These are phyloP conservation scores for Etheostoma nigrum DNA, from an alignment of 2,797 vertebrate species.

Conservation along the genomic window DNA sequence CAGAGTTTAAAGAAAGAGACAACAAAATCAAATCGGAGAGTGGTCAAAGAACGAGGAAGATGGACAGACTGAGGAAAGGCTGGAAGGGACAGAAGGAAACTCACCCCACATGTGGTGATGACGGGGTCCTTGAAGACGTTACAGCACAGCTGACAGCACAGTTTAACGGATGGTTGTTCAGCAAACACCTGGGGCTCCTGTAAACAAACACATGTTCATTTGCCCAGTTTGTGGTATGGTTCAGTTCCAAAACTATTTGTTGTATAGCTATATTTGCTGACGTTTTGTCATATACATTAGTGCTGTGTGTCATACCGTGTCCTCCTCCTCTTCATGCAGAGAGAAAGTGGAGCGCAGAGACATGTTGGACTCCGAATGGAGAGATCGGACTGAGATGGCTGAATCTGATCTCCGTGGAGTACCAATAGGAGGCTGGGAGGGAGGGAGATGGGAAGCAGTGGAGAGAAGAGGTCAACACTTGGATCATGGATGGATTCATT, in stretches of 20 bases:
- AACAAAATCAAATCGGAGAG: too few relatives aligned
- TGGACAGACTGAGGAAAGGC: not conserved
- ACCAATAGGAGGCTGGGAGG: constrained; percentile 89
- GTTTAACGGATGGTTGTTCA: constrained; percentile 96
- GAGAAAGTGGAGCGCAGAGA: constrained; percentile 98
- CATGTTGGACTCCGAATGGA: constrained; percentile 99
- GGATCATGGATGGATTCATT: too few relatives aligned
- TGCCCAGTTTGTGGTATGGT: not conserved
- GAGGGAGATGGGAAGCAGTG: not conserved
- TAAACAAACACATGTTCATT: constrained; percentile 11
- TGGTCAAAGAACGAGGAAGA: too few relatives aligned
- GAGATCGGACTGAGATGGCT: constrained; percentile 95
- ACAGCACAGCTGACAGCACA: constrained; percentile 98
- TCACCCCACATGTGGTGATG: constrained; percentile 99
- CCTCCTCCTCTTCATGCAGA: constrained; percentile 98
- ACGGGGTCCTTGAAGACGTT: constrained; percentile 98
- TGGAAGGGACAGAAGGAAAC: constrained; percentile 49
- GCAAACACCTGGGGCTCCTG: constrained; percentile 98
- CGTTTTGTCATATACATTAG: not conserved
- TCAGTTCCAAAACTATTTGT: not conserved
- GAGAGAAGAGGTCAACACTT: not conserved
- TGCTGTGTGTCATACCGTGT: constrained; percentile 85
- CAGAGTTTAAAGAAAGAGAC: not conserved
- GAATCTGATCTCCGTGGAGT: constrained; percentile 96
- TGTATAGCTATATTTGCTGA: not conserved